These are phyloP conservation scores for Drosophila dives DNA, from an alignment of 2,888 invertebrate genomes.

Conservation along the genomic window DNA sequence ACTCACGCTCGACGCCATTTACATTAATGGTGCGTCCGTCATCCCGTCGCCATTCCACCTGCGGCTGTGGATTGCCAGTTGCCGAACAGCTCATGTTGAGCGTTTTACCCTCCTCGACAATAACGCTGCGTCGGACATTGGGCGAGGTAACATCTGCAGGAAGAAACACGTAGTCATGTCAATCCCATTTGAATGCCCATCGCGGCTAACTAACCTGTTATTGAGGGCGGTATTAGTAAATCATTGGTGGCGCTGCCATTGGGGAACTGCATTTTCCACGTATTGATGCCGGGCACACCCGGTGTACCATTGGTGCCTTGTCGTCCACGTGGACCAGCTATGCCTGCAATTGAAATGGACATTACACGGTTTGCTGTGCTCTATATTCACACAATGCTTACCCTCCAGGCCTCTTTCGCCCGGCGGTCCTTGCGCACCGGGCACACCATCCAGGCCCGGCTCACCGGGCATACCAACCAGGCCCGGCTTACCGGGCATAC, in stretches of 20 bases:
- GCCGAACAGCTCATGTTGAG: slow-evolving; percentile 93
- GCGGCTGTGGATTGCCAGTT: slow-evolving; percentile 91
- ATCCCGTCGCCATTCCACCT: slow-evolving; percentile 91
- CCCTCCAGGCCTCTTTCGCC: slow-evolving; percentile 91
- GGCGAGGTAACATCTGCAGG: slow-evolving; percentile 78
- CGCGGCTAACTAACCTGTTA: slow-evolving; percentile 87
- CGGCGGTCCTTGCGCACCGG: slow-evolving; percentile 88
- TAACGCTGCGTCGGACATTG: slow-evolving; percentile 86
- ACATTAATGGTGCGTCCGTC: slow-evolving; percentile 88
- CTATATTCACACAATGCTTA: slow-evolving; percentile 73
- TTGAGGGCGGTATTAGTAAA: slow-evolving; percentile 93
- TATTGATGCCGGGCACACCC: slow-evolving; percentile 92
- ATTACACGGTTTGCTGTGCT: neutral
- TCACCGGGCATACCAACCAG: too few species aligned
- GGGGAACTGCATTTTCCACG: slow-evolving; percentile 88
- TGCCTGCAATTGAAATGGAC: slow-evolving; percentile 58
- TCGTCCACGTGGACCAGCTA: slow-evolving; percentile 89
- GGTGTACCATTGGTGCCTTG: slow-evolving; percentile 90
- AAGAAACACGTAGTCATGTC: neutral
- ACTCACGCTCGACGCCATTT: slow-evolving; percentile 88
- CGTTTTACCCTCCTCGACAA: slow-evolving; percentile 92
- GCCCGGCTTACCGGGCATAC: slow-evolving; percentile 89
- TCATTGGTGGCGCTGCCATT: slow-evolving; percentile 88
- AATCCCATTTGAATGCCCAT: too few species aligned
- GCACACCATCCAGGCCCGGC: too few species aligned